Conservation (phyloP, 1,140 invertebrate genomes). For the Bilobella aurantiaca region DNA sequence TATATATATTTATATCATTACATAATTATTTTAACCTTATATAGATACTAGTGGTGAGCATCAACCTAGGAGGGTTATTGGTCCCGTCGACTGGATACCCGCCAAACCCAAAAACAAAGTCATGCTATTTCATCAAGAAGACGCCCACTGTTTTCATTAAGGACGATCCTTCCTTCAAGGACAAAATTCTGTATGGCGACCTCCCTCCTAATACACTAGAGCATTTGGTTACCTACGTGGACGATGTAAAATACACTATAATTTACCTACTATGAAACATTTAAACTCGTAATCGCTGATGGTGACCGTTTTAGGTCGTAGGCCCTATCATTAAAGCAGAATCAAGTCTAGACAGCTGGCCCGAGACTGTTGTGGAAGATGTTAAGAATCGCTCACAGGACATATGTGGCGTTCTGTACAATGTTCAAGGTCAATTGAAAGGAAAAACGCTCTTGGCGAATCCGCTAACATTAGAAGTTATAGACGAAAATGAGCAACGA, state of each 20-base stretch:
- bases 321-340: slow-evolving; percentile 18
- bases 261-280: no score
- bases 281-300: no score
- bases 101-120: slow-evolving; percentile 69
- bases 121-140: slow-evolving; percentile 81
- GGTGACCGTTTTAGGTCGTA: slow-evolving; percentile 12
- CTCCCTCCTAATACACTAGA: slow-evolving; percentile 79
- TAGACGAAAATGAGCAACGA: slow-evolving; percentile 61
- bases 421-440: slow-evolving; percentile 85
- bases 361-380: slow-evolving; percentile 57
- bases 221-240: slow-evolving; percentile 76
- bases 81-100: slow-evolving; percentile 68
- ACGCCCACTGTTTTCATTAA: slow-evolving; percentile 54
- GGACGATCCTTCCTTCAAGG: slow-evolving; percentile 49
- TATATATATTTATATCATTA: neutral
- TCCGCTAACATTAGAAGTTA: slow-evolving; percentile 77
- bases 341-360: slow-evolving; percentile 25
- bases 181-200: slow-evolving; percentile 74
- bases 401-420: slow-evolving; percentile 72
- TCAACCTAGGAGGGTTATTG: slow-evolving; percentile 53
- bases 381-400: slow-evolving; percentile 74
- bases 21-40: neutral
- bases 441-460: slow-evolving; percentile 86
- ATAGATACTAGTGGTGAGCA: slow-evolving; percentile 42
- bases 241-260: slow-evolving; percentile 73